These are phyloP conservation scores for Brachypalpus laphriformis DNA, from an alignment of 2,888 invertebrate species.

Conservation along the genomic window DNA sequence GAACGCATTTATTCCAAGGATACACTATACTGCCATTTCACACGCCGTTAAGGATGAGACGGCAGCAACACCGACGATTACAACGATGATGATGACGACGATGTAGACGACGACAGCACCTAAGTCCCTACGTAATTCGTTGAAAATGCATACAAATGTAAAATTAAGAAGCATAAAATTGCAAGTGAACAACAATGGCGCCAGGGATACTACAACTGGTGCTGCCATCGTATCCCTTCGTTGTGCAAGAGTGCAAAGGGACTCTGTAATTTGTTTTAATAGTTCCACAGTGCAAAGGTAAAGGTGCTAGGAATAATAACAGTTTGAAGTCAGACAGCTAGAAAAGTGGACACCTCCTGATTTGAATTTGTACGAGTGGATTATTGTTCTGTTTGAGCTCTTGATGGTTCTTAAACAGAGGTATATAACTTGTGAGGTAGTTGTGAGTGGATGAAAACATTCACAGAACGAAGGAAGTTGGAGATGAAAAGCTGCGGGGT, in stretches of 20 bases:
- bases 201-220: neutral
- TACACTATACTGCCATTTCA: slow-evolving; percentile 43
- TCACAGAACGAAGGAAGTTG: neutral
- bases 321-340: slow-evolving; percentile 22
- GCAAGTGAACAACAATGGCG: slow-evolving; percentile 52
- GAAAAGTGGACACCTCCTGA: slow-evolving; percentile 31
- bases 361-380: slow-evolving; percentile 22
- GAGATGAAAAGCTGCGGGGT: too few species aligned
- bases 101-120: slow-evolving; percentile 2
- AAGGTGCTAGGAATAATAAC: slow-evolving; percentile 51
- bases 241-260: slow-evolving; percentile 21
- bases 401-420: neutral
- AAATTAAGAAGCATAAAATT: slow-evolving; percentile 53
- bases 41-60: slow-evolving; percentile 50
- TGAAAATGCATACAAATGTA: slow-evolving; percentile 56
- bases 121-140: slow-evolving; percentile 22
- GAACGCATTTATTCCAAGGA: slow-evolving; percentile 38
- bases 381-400: slow-evolving; percentile 11
- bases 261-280: slow-evolving; percentile 53
- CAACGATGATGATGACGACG: neutral
- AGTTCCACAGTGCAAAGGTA: slow-evolving; percentile 27
- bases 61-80: neutral
- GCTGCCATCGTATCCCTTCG: neutral
- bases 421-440: neutral
- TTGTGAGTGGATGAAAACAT: neutral